These are phyloP conservation scores for Hycleus phaleratus DNA, from an alignment of 1,140 invertebrate genomes.

Conservation along the genomic window DNA sequence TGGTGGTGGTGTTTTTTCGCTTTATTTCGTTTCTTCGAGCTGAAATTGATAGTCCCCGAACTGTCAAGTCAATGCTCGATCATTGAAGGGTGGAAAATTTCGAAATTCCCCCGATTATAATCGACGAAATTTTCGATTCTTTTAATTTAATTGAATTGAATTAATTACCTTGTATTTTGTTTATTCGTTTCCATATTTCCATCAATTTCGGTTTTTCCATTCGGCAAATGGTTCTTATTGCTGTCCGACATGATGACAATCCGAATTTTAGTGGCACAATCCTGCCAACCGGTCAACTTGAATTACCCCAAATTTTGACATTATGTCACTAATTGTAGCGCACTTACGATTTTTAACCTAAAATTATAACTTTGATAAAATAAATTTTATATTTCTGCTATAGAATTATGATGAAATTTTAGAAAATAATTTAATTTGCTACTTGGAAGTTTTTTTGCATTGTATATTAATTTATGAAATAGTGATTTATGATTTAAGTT, in stretches of 20 bases:
- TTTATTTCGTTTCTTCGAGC: slow-evolving; percentile 21
- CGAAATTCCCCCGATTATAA: not conserved
- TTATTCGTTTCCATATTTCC: slow-evolving; percentile 15
- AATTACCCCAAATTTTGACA: not conserved
- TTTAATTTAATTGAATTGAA: not conserved
- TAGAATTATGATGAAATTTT: too few species aligned
- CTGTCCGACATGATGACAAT: slow-evolving; percentile 19
- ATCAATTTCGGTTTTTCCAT: slow-evolving; percentile 9
- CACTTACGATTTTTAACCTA: not conserved
- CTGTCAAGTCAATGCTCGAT: not conserved
- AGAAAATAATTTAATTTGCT: too few species aligned
- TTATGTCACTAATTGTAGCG: not conserved
- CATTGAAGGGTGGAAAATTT: not conserved
- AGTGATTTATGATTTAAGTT: too few species aligned
- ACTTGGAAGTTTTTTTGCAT: too few species aligned
- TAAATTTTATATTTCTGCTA: too few species aligned
- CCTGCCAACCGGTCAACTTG: not conserved
- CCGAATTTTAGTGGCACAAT: not conserved
- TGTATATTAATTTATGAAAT: too few species aligned
- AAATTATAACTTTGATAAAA: not conserved
- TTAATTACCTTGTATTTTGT: slow-evolving; percentile 13
- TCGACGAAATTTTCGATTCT: not conserved
- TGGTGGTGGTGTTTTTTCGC: slow-evolving; percentile 16
- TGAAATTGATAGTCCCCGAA: slow-evolving; percentile 1
- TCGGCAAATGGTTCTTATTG: slow-evolving; percentile 11